Evolutionary conservation across 2,113 vertebrate genomes (phyloP).

Genomic region (Isurus oxyrinchus): DNA sequence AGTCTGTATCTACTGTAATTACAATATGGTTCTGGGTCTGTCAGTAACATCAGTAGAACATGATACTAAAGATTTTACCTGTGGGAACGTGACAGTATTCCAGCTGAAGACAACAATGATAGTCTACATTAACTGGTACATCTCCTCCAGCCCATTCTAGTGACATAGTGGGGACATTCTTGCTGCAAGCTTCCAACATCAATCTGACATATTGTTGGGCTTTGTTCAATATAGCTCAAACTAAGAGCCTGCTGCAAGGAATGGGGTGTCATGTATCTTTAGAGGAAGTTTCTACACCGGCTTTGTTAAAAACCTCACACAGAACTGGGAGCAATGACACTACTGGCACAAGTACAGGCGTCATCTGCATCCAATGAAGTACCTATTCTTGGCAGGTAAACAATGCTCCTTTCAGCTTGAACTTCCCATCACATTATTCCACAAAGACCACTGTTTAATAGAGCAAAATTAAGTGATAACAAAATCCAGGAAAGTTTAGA

Average conservation of each 20-base stretch:
- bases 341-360: constrained; percentile 51
- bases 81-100: background rate
- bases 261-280: constrained; percentile 42
- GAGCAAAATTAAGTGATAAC: constrained; percentile 41
- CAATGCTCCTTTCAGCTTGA: constrained; percentile 45
- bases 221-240: constrained; percentile 30
- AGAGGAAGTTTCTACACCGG: constrained; percentile 41
- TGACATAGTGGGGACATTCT: constrained; percentile 41
- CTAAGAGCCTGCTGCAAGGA: constrained; percentile 40
- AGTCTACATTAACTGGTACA: constrained; percentile 25
- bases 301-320: constrained; percentile 44
- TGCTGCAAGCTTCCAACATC: background rate
- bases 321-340: constrained; percentile 50
- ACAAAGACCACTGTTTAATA: constrained; percentile 45
- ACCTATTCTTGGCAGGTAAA: constrained; percentile 49
- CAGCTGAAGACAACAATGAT: constrained; percentile 38
- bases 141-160: constrained; percentile 18
- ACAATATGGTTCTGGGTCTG: background rate
- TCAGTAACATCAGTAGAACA: background rate
- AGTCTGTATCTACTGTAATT: background rate
- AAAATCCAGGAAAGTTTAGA: constrained; percentile 42
- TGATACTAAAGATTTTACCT: background rate
- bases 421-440: constrained; percentile 52
- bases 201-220: constrained; percentile 4
- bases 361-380: constrained; percentile 44